Evolutionary conservation across 2,797 vertebrate genomes (phyloP).

Genomic region (Pangasius krempfi): DNA sequence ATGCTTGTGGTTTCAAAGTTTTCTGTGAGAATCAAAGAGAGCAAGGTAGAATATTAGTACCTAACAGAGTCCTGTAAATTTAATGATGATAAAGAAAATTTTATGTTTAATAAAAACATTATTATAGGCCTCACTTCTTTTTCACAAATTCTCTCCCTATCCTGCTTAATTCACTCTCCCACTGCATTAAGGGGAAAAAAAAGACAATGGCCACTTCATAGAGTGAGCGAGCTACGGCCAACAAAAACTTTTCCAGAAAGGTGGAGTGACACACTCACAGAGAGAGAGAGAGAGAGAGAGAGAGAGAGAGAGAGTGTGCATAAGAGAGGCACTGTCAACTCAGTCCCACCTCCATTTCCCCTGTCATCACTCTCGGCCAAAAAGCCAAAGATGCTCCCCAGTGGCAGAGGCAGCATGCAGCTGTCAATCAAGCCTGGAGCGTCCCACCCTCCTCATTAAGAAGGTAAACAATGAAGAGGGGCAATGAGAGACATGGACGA

Average conservation of each 20-base stretch:
- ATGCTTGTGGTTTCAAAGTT: slow-evolving; percentile 9
- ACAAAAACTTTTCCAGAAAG: slow-evolving; percentile 53
- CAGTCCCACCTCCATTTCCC: slow-evolving; percentile 50
- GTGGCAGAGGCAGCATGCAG: slow-evolving; percentile 74
- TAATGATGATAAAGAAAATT: background rate
- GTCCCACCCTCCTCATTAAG: slow-evolving; percentile 98
- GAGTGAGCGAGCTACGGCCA: slow-evolving; percentile 44
- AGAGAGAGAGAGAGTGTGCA: slow-evolving; percentile 34
- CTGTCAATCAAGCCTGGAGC: slow-evolving; percentile 87
- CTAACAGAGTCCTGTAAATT: background rate
- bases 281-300: slow-evolving; percentile 49
- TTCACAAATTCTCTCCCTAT: slow-evolving; percentile 40
- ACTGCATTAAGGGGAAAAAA: slow-evolving; percentile 46
- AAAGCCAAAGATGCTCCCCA: slow-evolving; percentile 77
- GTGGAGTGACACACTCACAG: slow-evolving; percentile 5
- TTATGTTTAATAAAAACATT: background rate
- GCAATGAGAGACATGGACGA: slow-evolving; percentile 89
- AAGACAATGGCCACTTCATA: slow-evolving; percentile 60
- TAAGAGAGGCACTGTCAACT: slow-evolving; percentile 45
- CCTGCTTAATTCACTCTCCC: slow-evolving; percentile 41
- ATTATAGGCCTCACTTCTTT: background rate
- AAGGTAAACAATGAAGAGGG: slow-evolving; percentile 98
- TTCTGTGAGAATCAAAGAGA: background rate
- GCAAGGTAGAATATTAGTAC: background rate
- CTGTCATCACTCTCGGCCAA: slow-evolving; percentile 66